phyloP scores from a whole-genome alignment of 2,888 invertebrate genomes.

The Lepidochitona cinerea region DNA sequence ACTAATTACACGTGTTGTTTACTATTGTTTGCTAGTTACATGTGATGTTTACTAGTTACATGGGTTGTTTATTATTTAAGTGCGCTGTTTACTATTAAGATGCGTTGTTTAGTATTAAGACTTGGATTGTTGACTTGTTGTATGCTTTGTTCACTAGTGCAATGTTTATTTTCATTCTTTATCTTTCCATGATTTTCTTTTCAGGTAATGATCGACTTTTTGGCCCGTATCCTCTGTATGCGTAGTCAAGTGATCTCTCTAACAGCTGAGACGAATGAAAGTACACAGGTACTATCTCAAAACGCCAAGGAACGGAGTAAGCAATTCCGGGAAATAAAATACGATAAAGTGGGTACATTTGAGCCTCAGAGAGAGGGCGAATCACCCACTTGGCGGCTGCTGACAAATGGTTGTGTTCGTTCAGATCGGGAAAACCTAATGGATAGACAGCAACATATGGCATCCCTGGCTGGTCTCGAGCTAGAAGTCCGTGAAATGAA shows the following conservation, averaged over 20 bases:
- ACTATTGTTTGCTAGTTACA: too few species aligned
- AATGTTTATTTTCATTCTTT: too few species aligned
- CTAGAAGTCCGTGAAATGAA: conserved; percentile 63
- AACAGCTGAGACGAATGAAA: conserved; percentile 27
- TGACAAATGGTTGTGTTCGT: conserved; percentile 22
- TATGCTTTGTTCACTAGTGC: too few species aligned
- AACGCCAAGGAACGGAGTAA: conserved; percentile 16
- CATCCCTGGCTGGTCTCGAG: conserved; percentile 39
- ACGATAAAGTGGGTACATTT: conserved; percentile 49
- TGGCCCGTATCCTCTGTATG: conserved; percentile 65
- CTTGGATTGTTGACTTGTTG: too few species aligned
- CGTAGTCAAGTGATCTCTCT: conserved; percentile 49
- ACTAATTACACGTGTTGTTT: too few species aligned
- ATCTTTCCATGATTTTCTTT: too few species aligned
- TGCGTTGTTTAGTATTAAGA: too few species aligned
- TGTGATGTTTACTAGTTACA: too few species aligned
- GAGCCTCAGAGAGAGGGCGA: conserved; percentile 46
- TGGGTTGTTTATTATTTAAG: too few species aligned
- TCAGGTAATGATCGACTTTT: conserved; percentile 63
- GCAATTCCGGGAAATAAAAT: conserved; percentile 40
- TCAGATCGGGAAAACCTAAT: neutral
- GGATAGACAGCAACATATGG: conserved; percentile 18
- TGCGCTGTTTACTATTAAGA: too few species aligned
- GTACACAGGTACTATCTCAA: neutral
- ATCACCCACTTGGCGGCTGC: conserved; percentile 21